Base-by-base conservation (phyloP, 2,797 vertebrate species). In the Kryptopterus vitreolus region DNA sequence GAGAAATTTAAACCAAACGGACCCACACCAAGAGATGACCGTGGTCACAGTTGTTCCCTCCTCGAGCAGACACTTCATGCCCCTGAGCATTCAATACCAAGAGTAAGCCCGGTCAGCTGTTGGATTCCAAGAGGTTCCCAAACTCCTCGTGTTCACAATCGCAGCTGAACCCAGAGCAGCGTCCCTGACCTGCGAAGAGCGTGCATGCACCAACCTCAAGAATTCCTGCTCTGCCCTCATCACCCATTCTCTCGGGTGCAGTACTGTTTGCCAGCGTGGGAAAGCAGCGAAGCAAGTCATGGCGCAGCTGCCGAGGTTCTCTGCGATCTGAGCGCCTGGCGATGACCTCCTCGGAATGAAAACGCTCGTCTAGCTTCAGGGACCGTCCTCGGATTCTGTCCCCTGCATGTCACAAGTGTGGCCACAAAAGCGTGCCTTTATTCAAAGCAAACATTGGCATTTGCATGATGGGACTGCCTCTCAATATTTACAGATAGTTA, bases 381-480 rank as follows among this genome's bases (percentile, higher is more conserved):
- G 72, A 20, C 55, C 43, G 58, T 74, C 71, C 55, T 63, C 26
- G 33, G 70, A 57, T 24, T 53, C 43, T 13, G 18, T 9, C 43
- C 43, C 35, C 35, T 77, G 16, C 46, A 71, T 55, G 57, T 29
- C 26, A 70, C 71, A 58, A n/a, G 59, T 82, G 83, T 5, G 78
- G 82, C 65, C 84, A 80, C 61, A 71, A 70, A 84, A 69, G 66
- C 6, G 50, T 58, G 77, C 63, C 59, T 82, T 84, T 76, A 82
- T 82, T 46, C 26, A 78, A 78, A 82, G 78, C 79, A 81, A 81
- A 85, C 63, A 74, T 78, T 70, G 38, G 46, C 61, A 86, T 87
- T 87, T 88, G 84, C 83, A 87, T 87, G 77, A 76, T 68, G 76
- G 82, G 80, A 57, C 76, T 69, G 76, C 50, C 58, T 58, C 52